Base-by-base conservation (phyloP, 2,888 invertebrate genomes). In the Pammene aurita region DNA sequence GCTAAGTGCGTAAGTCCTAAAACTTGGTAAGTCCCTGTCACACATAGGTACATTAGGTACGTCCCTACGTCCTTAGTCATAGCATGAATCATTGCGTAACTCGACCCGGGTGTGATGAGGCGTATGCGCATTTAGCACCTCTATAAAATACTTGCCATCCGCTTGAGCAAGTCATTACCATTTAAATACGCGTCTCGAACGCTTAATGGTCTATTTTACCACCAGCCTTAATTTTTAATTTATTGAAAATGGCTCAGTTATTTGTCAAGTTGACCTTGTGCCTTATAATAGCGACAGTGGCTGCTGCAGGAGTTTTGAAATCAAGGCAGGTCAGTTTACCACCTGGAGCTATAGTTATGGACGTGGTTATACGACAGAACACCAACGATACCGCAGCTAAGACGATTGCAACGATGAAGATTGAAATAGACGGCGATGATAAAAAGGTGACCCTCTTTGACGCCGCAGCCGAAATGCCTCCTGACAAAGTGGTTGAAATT, bases 281-380 rank as follows among this genome's bases (percentile, higher is more conserved):
- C 14, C 16, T 65, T 46, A 34, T 69, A 41, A 26, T 69, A 46
- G 48, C 48, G 14, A 60, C 42, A 7, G 55, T 63, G 0, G n/a
- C 55, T 5, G 65, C 65, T n/a, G 46, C 69, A 18, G 34, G 60
- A 14, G 60, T 60, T 14, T 46, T 69, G 7, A 69, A 65, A 18
- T 60, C 64, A 48, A 69, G 41, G 55, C 58, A 69, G 48, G 60
- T 69, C 18, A 60, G 46, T 65, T 65, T 80, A 52, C 73, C 77
- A 46, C 48, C 72, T 7, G 73, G 77, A 72, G 78, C 76, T 50
- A 55, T 77, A 35, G 72, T 71, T 11, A 52, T 79, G 62, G 76
- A 79, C n/a, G 71, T 77, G 14, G 60, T 71, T 7, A 73, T 79
- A 41, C 75, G 73, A 16, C 72, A 70, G 10, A 73, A 77, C 58